These are phyloP conservation scores for Aldrovandia affinis DNA, from an alignment of 2,797 vertebrate genomes.

Conservation along the genomic window DNA sequence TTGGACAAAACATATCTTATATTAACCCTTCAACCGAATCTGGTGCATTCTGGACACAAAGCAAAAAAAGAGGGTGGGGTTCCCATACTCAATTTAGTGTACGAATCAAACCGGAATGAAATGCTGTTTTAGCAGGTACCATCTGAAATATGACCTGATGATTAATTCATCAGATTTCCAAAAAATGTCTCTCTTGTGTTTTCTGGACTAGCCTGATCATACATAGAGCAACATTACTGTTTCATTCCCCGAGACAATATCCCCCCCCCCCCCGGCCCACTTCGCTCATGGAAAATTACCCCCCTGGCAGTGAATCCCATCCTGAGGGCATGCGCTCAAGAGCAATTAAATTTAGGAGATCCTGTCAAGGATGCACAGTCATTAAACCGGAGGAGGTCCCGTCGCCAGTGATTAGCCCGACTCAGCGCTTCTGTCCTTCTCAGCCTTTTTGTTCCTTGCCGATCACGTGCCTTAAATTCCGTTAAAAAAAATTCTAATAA, in stretches of 20 bases:
- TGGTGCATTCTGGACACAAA: neutral
- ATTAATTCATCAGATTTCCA: constrained; percentile 59
- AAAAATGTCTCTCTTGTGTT: constrained; percentile 42
- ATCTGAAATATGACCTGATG: constrained; percentile 43
- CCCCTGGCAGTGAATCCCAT: constrained; percentile 57
- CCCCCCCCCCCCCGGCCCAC: constrained; percentile 44
- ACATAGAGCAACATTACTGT: constrained; percentile 59
- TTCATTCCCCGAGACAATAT: constrained; percentile 58
- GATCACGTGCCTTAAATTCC: neutral
- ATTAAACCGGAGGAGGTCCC: constrained; percentile 61
- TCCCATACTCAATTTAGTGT: neutral
- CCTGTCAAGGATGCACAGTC: constrained; percentile 64
- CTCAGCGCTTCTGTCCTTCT: neutral
- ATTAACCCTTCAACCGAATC: neutral
- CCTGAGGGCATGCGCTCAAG: constrained; percentile 59
- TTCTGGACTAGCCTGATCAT: constrained; percentile 51
- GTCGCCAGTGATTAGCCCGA: neutral
- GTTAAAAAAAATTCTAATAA: neutral
- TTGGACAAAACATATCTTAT: neutral
- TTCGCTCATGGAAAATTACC: constrained; percentile 73
- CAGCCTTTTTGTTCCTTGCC: neutral
- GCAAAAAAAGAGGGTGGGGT: neutral
- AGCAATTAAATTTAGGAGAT: constrained; percentile 70
- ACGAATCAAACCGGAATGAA: neutral
- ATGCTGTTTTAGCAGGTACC: neutral